Percentiles rank a stretch among this genome's conserved stretches.
phyloP scores from a whole-genome alignment of 2,888 invertebrate species.

The Melipona bicolor region DNA sequence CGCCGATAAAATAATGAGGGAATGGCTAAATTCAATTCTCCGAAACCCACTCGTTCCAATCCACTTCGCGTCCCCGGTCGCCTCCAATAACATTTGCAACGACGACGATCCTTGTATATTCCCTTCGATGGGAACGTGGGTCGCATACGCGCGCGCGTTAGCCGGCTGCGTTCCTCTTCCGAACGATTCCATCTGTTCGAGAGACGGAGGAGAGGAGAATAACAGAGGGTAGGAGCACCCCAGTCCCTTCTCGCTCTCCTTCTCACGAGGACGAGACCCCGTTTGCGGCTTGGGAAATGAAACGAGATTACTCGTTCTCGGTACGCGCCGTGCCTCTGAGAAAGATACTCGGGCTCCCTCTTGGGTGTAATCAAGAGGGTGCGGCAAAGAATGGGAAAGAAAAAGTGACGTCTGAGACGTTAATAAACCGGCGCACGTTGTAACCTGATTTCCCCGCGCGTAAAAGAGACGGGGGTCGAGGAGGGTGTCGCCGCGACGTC shows the following conservation, averaged over 20 bases:
- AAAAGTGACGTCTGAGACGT: background rate
- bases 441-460: background rate
- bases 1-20: conserved; percentile 67
- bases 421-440: background rate
- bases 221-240: background rate
- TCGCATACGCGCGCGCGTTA: conserved; percentile 34
- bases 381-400: background rate
- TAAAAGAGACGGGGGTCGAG: conserved; percentile 12
- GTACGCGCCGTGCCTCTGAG: background rate
- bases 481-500: conserved; percentile 8
- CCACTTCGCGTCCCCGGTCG: conserved; percentile 28
- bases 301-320: background rate
- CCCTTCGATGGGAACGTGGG: conserved; percentile 55
- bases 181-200: background rate
- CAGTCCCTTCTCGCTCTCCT: conserved; percentile 2
- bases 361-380: background rate
- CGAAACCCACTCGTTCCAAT: conserved; percentile 38
- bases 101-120: conserved; percentile 44
- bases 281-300: background rate
- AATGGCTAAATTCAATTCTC: conserved; percentile 67
- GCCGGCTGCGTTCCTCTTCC: background rate
- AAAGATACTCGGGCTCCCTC: background rate
- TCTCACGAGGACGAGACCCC: background rate
- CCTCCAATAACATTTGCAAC: conserved; percentile 49
- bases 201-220: background rate